A percentile compares a stretch with the other conserved stretches of the same genome.
Conservation (phyloP, 2,797 vertebrate species). For the Spizella passerina region DNA sequence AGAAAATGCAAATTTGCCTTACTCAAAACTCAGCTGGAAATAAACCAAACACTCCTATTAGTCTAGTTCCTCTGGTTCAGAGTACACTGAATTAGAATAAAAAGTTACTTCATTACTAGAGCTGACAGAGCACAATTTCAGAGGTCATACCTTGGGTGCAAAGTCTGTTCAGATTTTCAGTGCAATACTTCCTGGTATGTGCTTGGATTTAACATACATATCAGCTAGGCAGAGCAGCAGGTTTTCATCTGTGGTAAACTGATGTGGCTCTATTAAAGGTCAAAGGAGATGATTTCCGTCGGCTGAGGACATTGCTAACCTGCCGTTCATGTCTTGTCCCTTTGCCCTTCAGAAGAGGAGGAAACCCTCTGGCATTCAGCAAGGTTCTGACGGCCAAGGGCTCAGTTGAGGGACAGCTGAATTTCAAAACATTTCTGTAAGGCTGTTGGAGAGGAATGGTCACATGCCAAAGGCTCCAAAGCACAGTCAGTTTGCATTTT, state of each 20-base stretch:
- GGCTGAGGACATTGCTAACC: background rate
- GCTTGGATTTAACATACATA: background rate
- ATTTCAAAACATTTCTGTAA: background rate
- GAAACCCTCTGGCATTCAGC: background rate
- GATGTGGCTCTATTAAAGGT: background rate
- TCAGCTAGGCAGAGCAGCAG: background rate
- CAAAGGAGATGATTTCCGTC: background rate
- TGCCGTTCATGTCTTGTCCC: background rate
- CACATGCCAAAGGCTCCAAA: slow-evolving; percentile 17
- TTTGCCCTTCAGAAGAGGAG: background rate
- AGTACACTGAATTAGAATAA: background rate
- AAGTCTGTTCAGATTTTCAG: background rate
- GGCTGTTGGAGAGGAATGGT: background rate
- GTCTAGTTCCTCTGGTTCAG: background rate
- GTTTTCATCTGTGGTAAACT: background rate
- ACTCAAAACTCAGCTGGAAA: background rate
- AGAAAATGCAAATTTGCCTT: slow-evolving; percentile 56
- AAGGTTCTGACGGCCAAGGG: background rate
- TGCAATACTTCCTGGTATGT: background rate
- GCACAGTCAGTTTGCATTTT: slow-evolving; percentile 20
- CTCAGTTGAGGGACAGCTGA: background rate
- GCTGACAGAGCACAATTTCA: background rate
- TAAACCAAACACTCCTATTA: background rate
- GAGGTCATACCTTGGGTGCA: background rate
- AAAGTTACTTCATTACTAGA: background rate